Conservation (phyloP, 2,797 vertebrate genomes). For the Falco naumanni region DNA sequence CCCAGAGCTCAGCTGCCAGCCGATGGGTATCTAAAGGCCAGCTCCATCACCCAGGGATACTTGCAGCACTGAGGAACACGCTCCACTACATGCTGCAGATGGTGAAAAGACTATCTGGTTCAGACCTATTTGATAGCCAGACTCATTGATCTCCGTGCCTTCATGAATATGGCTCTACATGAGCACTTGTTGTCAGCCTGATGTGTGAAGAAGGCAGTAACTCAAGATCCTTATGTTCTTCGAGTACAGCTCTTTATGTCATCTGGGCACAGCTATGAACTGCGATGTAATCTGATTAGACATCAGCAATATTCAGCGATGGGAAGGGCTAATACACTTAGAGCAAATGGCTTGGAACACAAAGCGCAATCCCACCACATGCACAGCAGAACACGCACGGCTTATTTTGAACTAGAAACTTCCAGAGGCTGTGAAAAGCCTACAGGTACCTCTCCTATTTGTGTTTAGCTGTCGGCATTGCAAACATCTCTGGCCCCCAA, state of each 20-base stretch:
- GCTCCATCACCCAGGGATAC: background rate
- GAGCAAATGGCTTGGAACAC: conserved; percentile 29
- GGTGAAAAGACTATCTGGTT: background rate
- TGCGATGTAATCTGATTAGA: conserved; percentile 28
- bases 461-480: background rate
- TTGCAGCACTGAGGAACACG: fast-evolving
- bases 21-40: fast-evolving
- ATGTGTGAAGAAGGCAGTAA: background rate
- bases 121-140: background rate
- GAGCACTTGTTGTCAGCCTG: background rate
- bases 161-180: background rate
- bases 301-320: background rate
- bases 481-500: background rate
- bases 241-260: background rate
- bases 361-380: background rate
- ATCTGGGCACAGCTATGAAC: background rate
- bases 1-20: fast-evolving
- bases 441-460: background rate
- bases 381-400: background rate
- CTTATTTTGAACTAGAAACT: background rate
- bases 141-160: background rate
- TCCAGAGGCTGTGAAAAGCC: background rate
- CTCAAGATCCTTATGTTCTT: background rate
- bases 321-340: conserved; percentile 49
- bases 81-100: background rate